A percentile compares a stretch with the other conserved stretches of the same genome.
Evolutionary conservation across 2,113 vertebrate genomes (phyloP).

Genomic region (Arvicanthis niloticus): DNA sequence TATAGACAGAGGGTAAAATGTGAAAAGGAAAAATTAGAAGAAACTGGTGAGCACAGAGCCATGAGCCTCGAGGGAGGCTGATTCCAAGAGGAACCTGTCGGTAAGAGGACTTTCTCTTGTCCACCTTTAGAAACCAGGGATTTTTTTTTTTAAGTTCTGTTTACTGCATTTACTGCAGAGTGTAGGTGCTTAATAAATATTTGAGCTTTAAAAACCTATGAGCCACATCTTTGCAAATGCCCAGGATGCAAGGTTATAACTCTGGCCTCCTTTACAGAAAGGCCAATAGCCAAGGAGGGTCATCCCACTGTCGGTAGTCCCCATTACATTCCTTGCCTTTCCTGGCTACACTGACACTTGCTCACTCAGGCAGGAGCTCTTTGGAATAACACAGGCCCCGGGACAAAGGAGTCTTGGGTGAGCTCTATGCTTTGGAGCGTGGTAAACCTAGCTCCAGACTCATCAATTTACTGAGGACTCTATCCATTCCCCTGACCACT

Average conservation of each 20-base stretch:
- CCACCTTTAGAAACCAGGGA: background rate
- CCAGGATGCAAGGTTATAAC: background rate
- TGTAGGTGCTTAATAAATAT: background rate
- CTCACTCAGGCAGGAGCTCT: background rate
- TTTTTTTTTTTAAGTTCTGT: background rate
- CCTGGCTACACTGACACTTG: background rate
- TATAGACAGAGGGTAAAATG: background rate
- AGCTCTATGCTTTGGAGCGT: background rate
- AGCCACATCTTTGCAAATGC: background rate
- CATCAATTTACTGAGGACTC: background rate
- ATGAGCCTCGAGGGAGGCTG: background rate
- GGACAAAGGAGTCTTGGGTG: background rate
- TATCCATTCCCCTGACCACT: background rate
- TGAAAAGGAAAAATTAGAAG: conserved; percentile 1
- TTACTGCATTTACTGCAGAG: background rate
- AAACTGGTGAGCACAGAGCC: background rate
- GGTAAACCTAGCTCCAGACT: background rate
- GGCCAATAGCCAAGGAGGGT: background rate
- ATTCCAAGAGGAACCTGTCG: background rate
- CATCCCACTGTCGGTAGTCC: background rate
- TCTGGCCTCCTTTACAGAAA: background rate
- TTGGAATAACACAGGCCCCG: background rate
- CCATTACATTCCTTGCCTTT: background rate
- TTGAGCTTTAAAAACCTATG: background rate
- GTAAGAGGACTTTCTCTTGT: background rate